phyloP scores from a whole-genome alignment of 2,113 vertebrate species.

The Notothenia coriiceps region DNA sequence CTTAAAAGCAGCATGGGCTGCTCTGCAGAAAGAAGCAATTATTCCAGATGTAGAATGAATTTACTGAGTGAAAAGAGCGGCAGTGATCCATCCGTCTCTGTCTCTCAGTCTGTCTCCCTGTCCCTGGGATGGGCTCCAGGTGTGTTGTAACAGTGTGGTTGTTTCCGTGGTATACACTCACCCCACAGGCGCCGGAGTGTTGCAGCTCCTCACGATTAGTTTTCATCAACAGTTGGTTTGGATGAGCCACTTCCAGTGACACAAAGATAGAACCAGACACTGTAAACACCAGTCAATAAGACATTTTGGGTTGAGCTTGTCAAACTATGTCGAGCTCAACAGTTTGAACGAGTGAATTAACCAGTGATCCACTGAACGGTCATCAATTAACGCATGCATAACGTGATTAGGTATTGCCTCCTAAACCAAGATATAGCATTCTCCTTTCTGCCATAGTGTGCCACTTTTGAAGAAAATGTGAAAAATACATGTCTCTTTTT shows the following conservation, averaged over 20 bases:
- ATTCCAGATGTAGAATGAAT: constrained; percentile 16
- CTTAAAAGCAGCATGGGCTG: constrained; percentile 29
- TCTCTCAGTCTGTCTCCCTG: constrained; percentile 23
- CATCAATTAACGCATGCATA: neutral
- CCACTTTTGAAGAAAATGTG: neutral
- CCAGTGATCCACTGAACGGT: neutral
- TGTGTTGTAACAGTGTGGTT: constrained; percentile 69
- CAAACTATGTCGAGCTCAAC: neutral
- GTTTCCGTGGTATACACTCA: constrained; percentile 45
- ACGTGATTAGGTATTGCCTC: neutral
- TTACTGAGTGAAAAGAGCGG: constrained; percentile 15
- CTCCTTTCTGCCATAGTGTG: neutral
- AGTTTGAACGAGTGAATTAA: neutral
- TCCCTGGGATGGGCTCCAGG: constrained; percentile 62
- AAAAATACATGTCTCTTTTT: neutral
- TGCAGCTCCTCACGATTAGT: constrained; percentile 41
- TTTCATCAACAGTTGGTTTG: constrained; percentile 59
- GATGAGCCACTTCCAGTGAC: constrained; percentile 26
- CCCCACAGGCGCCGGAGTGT: constrained; percentile 48
- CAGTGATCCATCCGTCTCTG: constrained; percentile 22
- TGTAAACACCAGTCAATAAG: constrained; percentile 2
- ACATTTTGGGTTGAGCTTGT: neutral
- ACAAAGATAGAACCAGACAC: neutral
- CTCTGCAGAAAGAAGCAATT: constrained; percentile 27
- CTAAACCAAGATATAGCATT: neutral